A percentile compares a stretch with the other conserved stretches of the same genome.
These are phyloP conservation scores for Mormyrus iriodes DNA, from an alignment of 2,113 vertebrate species.

Conservation along the genomic window DNA sequence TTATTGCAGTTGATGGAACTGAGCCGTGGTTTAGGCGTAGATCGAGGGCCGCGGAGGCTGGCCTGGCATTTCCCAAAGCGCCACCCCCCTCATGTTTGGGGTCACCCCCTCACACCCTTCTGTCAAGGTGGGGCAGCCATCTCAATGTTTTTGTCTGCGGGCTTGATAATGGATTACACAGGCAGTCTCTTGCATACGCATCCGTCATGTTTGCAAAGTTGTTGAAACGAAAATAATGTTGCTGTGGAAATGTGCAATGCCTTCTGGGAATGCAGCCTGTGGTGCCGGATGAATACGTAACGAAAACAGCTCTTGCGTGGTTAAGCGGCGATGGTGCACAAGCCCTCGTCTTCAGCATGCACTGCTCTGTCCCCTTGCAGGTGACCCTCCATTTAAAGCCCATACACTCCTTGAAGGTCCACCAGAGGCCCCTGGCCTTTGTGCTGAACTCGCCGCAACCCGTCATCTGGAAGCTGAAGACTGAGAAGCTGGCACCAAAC, in stretches of 20 bases:
- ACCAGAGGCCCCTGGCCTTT: slow-evolving; percentile 85
- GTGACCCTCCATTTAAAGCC: slow-evolving; percentile 84
- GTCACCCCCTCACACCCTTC: neutral
- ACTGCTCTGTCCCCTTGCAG: slow-evolving; percentile 40
- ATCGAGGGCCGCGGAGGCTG: neutral
- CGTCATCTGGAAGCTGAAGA: slow-evolving; percentile 79
- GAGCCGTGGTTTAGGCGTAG: slow-evolving; percentile 24
- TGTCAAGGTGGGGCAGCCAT: neutral
- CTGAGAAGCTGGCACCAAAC: slow-evolving; percentile 73
- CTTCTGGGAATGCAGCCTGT: neutral
- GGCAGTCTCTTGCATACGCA: neutral
- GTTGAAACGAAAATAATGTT: neutral
- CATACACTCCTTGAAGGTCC: slow-evolving; percentile 78
- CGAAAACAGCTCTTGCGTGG: neutral
- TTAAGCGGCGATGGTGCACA: too few relatives aligned
- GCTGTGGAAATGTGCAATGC: neutral
- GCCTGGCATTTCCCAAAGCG: slow-evolving; percentile 7
- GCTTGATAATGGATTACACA: neutral
- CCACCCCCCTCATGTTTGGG: slow-evolving; percentile 14
- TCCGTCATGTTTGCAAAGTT: slow-evolving; percentile 42
- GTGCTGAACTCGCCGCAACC: slow-evolving; percentile 81
- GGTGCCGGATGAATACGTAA: neutral
- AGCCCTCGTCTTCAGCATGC: neutral
- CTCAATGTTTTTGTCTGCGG: neutral
- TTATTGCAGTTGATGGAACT: slow-evolving; percentile 21